These are phyloP conservation scores for Pelecanoides urinatrix DNA, from an alignment of 2,113 vertebrate genomes.

Conservation along the genomic window DNA sequence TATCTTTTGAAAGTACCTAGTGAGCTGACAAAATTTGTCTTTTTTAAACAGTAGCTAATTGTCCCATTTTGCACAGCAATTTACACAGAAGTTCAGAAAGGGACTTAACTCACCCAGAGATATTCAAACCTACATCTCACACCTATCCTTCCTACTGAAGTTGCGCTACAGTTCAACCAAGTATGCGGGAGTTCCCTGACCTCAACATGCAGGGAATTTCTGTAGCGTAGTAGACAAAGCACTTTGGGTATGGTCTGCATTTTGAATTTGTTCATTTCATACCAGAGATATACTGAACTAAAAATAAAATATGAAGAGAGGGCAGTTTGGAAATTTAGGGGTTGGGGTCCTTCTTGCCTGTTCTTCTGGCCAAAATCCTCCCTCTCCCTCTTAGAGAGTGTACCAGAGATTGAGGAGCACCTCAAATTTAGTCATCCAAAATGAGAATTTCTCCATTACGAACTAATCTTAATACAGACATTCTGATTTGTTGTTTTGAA, in stretches of 20 bases:
- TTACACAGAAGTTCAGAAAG: neutral
- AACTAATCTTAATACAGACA: neutral
- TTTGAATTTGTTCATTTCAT: neutral
- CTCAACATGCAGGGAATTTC: neutral
- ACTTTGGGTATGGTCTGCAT: neutral
- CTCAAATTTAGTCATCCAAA: neutral
- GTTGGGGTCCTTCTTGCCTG: neutral
- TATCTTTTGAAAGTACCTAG: neutral
- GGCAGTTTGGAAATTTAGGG: neutral
- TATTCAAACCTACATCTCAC: neutral
- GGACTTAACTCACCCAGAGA: neutral
- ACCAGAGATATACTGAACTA: neutral
- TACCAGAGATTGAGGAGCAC: neutral
- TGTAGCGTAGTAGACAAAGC: neutral
- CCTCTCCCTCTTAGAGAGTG: neutral
- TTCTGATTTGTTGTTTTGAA: neutral
- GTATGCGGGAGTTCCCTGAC: neutral
- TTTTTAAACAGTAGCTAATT: neutral
- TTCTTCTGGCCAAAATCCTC: neutral
- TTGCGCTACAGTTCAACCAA: neutral
- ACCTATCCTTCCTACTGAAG: neutral
- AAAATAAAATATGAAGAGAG: neutral
- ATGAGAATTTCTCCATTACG: neutral
- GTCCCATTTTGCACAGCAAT: neutral
- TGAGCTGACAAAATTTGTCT: neutral